Percentiles rank a stretch among this genome's conserved stretches.
These are phyloP conservation scores for Ancistrus triradiatus DNA, from an alignment of 2,113 vertebrate species.

Conservation along the genomic window DNA sequence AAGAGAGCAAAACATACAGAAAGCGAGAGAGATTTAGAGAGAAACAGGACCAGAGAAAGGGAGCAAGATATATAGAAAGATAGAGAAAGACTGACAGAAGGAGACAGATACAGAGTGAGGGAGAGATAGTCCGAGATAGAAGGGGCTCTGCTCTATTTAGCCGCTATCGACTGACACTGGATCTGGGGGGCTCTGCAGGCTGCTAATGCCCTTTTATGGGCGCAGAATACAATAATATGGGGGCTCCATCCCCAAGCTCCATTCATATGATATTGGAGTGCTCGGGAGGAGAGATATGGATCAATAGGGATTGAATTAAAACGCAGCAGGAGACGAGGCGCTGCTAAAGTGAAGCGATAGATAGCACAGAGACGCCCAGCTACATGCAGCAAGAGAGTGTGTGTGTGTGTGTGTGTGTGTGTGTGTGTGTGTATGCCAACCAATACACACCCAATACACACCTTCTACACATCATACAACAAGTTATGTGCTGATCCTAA, in stretches of 20 bases:
- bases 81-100: conserved; percentile 26
- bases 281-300: conserved; percentile 69
- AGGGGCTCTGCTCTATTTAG: conserved; percentile 52
- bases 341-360: conserved; percentile 48
- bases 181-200: conserved; percentile 65
- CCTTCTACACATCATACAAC: not conserved
- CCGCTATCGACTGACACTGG: conserved; percentile 68
- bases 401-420: no score
- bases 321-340: conserved; percentile 64
- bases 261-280: conserved; percentile 71
- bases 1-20: no score
- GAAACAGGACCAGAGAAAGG: no score
- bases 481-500: not conserved
- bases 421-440: no score
- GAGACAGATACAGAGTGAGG: conserved; percentile 18
- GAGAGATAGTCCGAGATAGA: no score
- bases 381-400: no score
- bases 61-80: conserved; percentile 6
- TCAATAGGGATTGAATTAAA: conserved; percentile 70
- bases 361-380: conserved; percentile 43
- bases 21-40: no score
- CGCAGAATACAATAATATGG: conserved; percentile 67
- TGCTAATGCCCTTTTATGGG: conserved; percentile 73
- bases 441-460: not conserved
- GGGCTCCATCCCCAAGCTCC: conserved; percentile 57